Base-by-base conservation (phyloP, 2,113 vertebrate genomes). In the Paracanthobrama guichenoti region DNA sequence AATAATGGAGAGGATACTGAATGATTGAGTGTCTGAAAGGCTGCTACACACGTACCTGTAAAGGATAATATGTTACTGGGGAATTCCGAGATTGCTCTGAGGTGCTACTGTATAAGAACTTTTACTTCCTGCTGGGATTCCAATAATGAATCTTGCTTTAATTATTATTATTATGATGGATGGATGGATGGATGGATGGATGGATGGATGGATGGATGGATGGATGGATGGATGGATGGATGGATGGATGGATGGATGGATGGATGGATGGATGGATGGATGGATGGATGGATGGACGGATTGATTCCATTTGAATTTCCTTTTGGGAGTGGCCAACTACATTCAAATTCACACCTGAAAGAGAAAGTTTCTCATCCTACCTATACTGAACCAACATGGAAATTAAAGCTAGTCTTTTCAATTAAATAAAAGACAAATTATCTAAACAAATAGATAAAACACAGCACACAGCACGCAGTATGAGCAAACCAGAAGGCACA, bases 1-100 rank as follows among this genome's bases (percentile, higher is more conserved):
- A 39, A 74, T 44, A 73, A 73, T 44, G 59, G 60, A 80, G 66
- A 39, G 50, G 55, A 81, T 80, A 88, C 90, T 94, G 86, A 94
- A 94, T 93, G 92, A 93, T 94, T 93, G 89, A 94, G 90, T 89
- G 79, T 89, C 87, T 89, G 88, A 84, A 84, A 59, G 62, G 26
- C 31, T 67, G 59, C 69, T 91, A 86, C 57, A 79, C 28, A 59
- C 66, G 46, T 26, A 26, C 8, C 81, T 83, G 69, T 74, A 87
- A 81, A 22, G 82, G 82, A 84, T 69, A 87, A 81, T 42, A 75
- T 84, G 35, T 44, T 16, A 3, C 77, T 74, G n/a, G n/a, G 50
- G 84, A 85, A 85, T 81, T 74, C 67, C 64, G 83, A 75, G 62
- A 84, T 57, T 42, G 64, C 42, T 73, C 35, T 46, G n/a, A 76